Evolutionary conservation across 2,888 invertebrate genomes (phyloP), one percentile per base, ranked within the genome.

Genomic region (Hydropsyche betteni): DNA sequence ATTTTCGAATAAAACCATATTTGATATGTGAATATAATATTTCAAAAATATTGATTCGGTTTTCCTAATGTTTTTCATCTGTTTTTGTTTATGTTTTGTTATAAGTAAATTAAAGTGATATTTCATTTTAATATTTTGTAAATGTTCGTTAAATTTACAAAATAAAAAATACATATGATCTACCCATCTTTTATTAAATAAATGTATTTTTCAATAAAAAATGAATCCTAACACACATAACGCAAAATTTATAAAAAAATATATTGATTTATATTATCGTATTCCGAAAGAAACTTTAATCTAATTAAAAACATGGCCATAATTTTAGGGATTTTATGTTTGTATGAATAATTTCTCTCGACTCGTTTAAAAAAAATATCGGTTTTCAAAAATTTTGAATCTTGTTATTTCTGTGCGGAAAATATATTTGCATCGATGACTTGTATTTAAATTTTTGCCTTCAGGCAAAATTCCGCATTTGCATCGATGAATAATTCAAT

Each of bases 311-410:
- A 5, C 64, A 10, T 33, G 12, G 36, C 12, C 64, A 12, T 24
- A 64, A 64, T 64, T 64, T 64, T 10, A 64, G 36, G n/a, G n/a
- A n/a, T n/a, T 64, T 34, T 64, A 5, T 33, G 36, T 64, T 64
- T 64, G 64, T 64, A 64, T 64, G 12, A 64, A 64, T 64, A 64
- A 64, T 36, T 64, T 36, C 2, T 6, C 44, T 12, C 2, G 4
- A 3, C 64, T 33, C 36, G 64, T 36, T 61, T 24, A 5, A 53
- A 53, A 24, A 58, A 58, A 58, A 58, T 5, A 58, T 24, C 8
- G 16, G 24, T 58, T 58, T 58, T 16, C 58, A 14, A 16, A 58
- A 16, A 58, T 16, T 58, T 58, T 24, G 14, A 16, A 4, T 24
- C 16, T n/a, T 58, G 1, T 58, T 16, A 24, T 3, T 58, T 16